Evolutionary conservation across 2,113 vertebrate genomes (phyloP).

Genomic region (Maccullochella peelii): DNA sequence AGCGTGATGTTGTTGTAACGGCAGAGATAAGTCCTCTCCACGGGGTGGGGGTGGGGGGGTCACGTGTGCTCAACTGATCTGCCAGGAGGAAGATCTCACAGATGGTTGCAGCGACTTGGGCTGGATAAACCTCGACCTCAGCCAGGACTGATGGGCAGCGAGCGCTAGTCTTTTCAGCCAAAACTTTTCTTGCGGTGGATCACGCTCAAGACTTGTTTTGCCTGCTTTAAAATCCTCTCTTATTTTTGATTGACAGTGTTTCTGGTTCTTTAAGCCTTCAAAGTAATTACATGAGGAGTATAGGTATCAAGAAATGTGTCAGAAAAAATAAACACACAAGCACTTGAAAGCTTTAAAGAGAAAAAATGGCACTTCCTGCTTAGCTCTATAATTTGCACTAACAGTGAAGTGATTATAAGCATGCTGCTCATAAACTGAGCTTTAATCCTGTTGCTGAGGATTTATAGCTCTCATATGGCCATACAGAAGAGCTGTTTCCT

Average conservation of each 20-base stretch:
- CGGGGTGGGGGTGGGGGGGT: conserved; percentile 11
- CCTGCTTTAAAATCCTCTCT: background rate
- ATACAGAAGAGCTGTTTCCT: conserved; percentile 50
- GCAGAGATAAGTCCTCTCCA: conserved; percentile 59
- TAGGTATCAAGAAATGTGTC: conserved; percentile 37
- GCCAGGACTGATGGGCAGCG: conserved; percentile 37
- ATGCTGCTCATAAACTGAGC: conserved; percentile 58
- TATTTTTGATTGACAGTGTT: conserved; percentile 32
- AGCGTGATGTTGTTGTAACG: conserved; percentile 52
- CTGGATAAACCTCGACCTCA: conserved; percentile 59
- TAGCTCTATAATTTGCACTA: conserved; percentile 42
- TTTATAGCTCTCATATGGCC: conserved; percentile 65
- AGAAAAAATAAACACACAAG: conserved; percentile 38
- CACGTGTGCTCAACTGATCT: conserved; percentile 58
- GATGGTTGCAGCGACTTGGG: conserved; percentile 65
- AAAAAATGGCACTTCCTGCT: conserved; percentile 39
- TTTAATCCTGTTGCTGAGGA: conserved; percentile 70
- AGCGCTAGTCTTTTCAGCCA: conserved; percentile 22
- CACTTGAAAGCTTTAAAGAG: conserved; percentile 30
- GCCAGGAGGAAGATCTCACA: conserved; percentile 60
- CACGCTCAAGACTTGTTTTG: conserved; percentile 2
- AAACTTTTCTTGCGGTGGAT: conserved; percentile 25
- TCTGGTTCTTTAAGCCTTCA: conserved; percentile 15
- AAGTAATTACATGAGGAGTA: conserved; percentile 27
- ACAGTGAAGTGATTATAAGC: conserved; percentile 62